Evolutionary conservation across 2,888 invertebrate genomes (phyloP).

Genomic region (Stenoptilia bipunctidactyla): DNA sequence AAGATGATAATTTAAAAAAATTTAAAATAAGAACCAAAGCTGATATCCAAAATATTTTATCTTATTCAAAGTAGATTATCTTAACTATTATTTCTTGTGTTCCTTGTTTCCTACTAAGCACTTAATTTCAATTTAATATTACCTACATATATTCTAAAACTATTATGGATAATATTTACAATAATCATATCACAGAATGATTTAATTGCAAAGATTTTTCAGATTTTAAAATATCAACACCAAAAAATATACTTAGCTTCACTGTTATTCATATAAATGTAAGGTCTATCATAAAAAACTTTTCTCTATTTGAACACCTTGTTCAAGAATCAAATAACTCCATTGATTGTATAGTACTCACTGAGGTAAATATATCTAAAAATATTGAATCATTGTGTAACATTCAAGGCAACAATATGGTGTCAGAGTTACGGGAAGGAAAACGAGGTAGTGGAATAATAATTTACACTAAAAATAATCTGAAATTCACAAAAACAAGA

Average conservation of each 20-base stretch:
- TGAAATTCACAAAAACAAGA: constrained; percentile 7
- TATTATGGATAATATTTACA: neutral
- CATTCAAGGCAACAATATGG: no score
- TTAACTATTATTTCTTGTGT: neutral
- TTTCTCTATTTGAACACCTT: constrained; percentile 3
- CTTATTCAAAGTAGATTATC: constrained; percentile 1
- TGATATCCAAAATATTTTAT: constrained; percentile 1
- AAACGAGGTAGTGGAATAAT: constrained; percentile 16
- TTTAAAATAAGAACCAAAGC: constrained; percentile 3
- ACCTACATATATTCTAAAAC: neutral
- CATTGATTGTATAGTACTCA: neutral
- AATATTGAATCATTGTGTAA: no score
- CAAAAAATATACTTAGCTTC: neutral
- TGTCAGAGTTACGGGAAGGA: no score
- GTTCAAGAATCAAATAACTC: neutral
- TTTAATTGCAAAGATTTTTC: neutral
- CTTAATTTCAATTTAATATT: neutral
- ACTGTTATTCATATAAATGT: constrained; percentile 5
- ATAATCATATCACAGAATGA: neutral
- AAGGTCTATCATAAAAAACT: constrained; percentile 6
- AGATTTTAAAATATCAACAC: neutral
- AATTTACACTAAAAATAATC: constrained; percentile 7
- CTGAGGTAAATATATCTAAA: neutral
- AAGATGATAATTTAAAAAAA: constrained; percentile 1
- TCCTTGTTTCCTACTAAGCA: no score